Evolutionary conservation across 2,797 vertebrate genomes (phyloP), one percentile per base, ranked within the genome.

Genomic region (Hoplostethus mediterraneus): DNA sequence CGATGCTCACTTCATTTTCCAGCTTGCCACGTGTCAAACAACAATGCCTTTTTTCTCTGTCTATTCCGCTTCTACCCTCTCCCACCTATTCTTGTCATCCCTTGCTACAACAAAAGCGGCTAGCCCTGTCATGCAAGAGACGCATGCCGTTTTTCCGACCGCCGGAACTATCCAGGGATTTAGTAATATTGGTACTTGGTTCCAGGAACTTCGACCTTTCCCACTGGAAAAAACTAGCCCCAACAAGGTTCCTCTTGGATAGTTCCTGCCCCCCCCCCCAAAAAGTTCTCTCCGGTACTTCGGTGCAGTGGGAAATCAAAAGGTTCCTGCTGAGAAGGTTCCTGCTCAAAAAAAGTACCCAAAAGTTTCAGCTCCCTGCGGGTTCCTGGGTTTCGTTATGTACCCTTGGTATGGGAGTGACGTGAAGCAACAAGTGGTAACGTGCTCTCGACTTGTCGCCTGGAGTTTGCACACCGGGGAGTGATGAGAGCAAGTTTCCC

Each of bases 1-100:
- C 53, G 74, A 73, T 62, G 40, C 65, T 30, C 68, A 12, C 72
- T 67, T 80, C 65, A 77, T 77, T 82, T 73, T 67, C 82, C 69
- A 72, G 40, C 63, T 65, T 3, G 25, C 66, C 66, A 57, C 55
- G 14, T 83, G 74, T 85, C 73, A 62, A 67, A 73, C 59, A 5
- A 2, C 5, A 0, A 1, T 33, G 17, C 40, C 48, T 72, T 74
- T 63, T 57, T 57, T 57, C 12, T 12, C 40, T 42, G 40, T 42
- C 40, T 42, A 11, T 11, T 16, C 64, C n/a, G 5, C 64, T 66
- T 52, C 61, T 36, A 0, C 47, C 56, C 60, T 57, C 62, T 64
- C 49, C 42, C 60, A 63, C 12, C 25, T 3, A 13, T 57, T 44
- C 45, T 65, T 17, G 6, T 21, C 47, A 8, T n/a, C 48, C 69